phyloP scores from a whole-genome alignment of 1,140 invertebrate species.

The Zophobas morio region DNA sequence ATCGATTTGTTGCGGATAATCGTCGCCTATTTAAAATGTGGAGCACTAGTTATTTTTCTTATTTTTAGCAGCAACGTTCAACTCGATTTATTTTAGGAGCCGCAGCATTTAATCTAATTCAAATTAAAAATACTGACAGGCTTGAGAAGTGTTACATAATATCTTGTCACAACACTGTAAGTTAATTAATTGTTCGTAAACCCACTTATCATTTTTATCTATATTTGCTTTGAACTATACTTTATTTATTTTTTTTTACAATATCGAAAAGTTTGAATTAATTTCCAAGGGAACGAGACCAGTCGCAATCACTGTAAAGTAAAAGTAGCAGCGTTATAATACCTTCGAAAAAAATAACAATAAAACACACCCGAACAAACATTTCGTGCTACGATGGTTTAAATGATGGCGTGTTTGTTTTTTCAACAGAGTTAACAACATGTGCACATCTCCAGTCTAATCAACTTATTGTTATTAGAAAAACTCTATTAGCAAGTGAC shows the following conservation, averaged over 20 bases:
- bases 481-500: slow-evolving; percentile 39
- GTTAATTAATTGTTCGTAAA: slow-evolving; percentile 29
- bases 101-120: slow-evolving; percentile 15
- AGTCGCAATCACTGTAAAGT: slow-evolving; percentile 17
- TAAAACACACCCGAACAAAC: slow-evolving; percentile 46
- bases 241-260: slow-evolving; percentile 15
- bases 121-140: slow-evolving; percentile 6
- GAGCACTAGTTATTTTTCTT: slow-evolving; percentile 19
- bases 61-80: slow-evolving; percentile 19
- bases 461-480: slow-evolving; percentile 47
- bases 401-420: slow-evolving; percentile 52
- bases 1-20: slow-evolving; percentile 7
- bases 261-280: background rate
- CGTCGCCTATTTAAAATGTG: slow-evolving; percentile 27
- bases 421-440: slow-evolving; percentile 52
- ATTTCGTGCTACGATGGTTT: slow-evolving; percentile 36
- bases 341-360: slow-evolving; percentile 35
- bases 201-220: slow-evolving; percentile 40
- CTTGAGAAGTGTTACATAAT: slow-evolving; percentile 17
- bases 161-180: background rate
- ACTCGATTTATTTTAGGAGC: slow-evolving; percentile 21
- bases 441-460: slow-evolving; percentile 53
- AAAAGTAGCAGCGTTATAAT: slow-evolving; percentile 27
- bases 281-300: slow-evolving; percentile 5
- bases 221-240: slow-evolving; percentile 13